These are phyloP conservation scores for Drosophila insularis DNA, from an alignment of 1,140 invertebrate genomes.

Conservation along the genomic window DNA sequence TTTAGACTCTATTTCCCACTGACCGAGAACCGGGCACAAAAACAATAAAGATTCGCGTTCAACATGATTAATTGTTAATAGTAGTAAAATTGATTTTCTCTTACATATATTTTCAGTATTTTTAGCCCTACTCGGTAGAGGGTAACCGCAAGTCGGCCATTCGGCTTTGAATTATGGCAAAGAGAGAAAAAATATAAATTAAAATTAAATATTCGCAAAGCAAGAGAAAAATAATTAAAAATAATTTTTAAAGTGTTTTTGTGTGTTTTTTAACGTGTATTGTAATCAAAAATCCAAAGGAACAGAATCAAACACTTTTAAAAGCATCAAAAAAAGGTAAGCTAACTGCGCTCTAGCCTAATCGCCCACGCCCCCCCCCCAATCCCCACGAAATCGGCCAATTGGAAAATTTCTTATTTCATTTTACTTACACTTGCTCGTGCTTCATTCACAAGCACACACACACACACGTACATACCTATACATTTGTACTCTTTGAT, in stretches of 20 bases:
- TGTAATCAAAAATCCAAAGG: constrained; percentile 26
- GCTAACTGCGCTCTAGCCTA: constrained; percentile 5
- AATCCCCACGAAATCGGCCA: constrained; percentile 34
- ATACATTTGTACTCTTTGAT: constrained; percentile 23
- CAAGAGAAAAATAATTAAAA: constrained; percentile 32
- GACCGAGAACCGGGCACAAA: neutral
- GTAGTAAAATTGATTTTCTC: neutral
- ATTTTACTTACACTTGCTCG: constrained; percentile 45
- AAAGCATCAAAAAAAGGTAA: constrained; percentile 69
- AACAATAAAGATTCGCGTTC: too few relatives aligned
- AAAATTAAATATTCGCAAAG: constrained; percentile 6
- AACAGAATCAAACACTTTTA: constrained; percentile 30
- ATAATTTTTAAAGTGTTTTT: constrained; percentile 54
- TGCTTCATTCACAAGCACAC: constrained; percentile 53
- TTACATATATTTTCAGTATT: neutral
- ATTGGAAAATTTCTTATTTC: constrained; percentile 73
- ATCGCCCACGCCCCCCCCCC: constrained; percentile 8
- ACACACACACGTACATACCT: constrained; percentile 21
- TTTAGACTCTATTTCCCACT: neutral
- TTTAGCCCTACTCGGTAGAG: neutral
- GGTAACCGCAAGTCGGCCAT: neutral
- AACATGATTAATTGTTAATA: neutral
- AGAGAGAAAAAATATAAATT: constrained; percentile 25
- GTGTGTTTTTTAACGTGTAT: constrained; percentile 45
- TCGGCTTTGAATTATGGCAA: constrained; percentile 18